Evolutionary conservation across 1,140 invertebrate species (phyloP).

Genomic region (Drosophila watanabei): DNA sequence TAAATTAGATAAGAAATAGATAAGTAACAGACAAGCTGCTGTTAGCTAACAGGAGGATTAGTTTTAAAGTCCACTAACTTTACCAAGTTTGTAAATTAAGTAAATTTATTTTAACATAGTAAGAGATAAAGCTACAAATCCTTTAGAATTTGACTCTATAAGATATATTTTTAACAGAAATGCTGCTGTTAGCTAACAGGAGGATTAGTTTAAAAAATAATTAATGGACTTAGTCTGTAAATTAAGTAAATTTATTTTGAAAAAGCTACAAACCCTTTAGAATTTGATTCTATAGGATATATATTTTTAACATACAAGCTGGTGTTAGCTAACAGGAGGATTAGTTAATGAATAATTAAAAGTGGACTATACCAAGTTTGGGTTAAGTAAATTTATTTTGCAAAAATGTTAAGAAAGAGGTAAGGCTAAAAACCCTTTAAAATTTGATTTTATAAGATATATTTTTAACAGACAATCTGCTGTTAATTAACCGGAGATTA

Average conservation of each 20-base stretch:
- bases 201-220: not conserved
- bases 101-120: not conserved
- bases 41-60: not conserved
- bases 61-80: no score
- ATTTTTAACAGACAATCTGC: not conserved
- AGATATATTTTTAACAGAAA: not conserved
- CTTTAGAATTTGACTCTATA: not conserved
- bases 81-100: no score
- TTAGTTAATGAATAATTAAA: not conserved
- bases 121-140: no score
- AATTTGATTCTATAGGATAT: not conserved
- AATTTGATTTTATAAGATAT: no score
- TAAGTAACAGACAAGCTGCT: not conserved
- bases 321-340: not conserved
- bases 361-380: not conserved
- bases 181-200: not conserved
- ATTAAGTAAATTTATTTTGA: no score
- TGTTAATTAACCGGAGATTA: not conserved
- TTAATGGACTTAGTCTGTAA: no score
- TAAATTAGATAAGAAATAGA: no score
- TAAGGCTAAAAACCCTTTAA: no score
- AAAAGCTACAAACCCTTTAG: no score
- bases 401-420: no score
- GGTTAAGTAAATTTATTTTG: not conserved
- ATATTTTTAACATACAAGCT: not conserved